Evolutionary conservation across 2,113 vertebrate genomes (phyloP).

Genomic region (Platysternon megacephalum): DNA sequence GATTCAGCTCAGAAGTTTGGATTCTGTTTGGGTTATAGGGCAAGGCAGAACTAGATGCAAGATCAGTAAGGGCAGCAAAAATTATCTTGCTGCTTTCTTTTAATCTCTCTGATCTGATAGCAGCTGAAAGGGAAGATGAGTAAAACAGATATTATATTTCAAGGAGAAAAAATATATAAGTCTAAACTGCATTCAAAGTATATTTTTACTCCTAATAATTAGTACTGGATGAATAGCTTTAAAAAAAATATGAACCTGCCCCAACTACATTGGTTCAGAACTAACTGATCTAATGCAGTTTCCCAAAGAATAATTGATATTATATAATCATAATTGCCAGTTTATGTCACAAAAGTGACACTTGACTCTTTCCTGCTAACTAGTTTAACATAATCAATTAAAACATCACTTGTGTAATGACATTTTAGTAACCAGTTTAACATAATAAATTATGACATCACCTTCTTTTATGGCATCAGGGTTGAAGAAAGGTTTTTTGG

Average conservation of each 20-base stretch:
- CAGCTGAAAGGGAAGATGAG: constrained; percentile 42
- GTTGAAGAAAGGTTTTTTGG: constrained; percentile 40
- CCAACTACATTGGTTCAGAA: constrained; percentile 60
- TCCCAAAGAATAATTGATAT: constrained; percentile 81
- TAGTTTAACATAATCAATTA: constrained; percentile 79
- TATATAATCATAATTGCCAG: constrained; percentile 82
- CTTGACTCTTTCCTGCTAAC: constrained; percentile 77
- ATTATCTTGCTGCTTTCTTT: background rate
- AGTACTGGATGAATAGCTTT: constrained; percentile 74
- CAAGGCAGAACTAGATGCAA: background rate
- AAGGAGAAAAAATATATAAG: constrained; percentile 62
- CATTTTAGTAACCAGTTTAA: constrained; percentile 71
- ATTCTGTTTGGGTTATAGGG: background rate
- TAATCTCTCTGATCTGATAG: background rate
- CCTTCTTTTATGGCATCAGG: constrained; percentile 62
- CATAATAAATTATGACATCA: constrained; percentile 79
- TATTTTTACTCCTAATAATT: constrained; percentile 77
- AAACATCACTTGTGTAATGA: constrained; percentile 75
- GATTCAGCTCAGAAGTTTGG: background rate
- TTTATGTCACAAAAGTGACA: constrained; percentile 80
- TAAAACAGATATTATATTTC: constrained; percentile 45
- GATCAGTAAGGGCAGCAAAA: background rate
- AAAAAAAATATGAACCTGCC: constrained; percentile 75
- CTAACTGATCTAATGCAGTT: constrained; percentile 75
- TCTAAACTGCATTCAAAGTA: constrained; percentile 68